Evolutionary conservation across 2,797 vertebrate genomes (phyloP), one percentile per base, ranked within the genome.

Genomic region (Myotis pilosus): DNA sequence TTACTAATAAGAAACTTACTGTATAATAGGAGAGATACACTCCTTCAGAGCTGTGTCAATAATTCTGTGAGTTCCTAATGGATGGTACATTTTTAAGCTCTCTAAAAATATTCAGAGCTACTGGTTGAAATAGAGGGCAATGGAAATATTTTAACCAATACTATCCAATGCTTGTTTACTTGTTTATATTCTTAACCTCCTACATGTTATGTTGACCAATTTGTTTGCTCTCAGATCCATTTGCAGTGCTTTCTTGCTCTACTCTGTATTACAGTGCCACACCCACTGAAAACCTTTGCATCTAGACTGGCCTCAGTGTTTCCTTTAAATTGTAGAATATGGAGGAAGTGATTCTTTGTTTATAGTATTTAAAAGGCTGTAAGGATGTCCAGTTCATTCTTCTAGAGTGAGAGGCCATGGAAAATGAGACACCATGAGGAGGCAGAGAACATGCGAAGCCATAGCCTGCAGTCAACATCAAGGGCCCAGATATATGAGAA

Each of bases 391-490:
- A 75, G 19, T 4, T n/a, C 68, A 23, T 55, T 71, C n/a, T 75
- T 69, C 49, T 69, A 8, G 12, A 79, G 17, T 49, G 5, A 80
- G 6, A 66, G 12, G 19, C 8, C 7, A 11, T 23, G 36, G 30
- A n/a, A 74, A 87, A 28, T 19, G 13, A 89, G 25, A 60, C 0
- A 12, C 0, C 1, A 2, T 6, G 5, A 85, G 8, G n/a, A 53
- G 3, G 0, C 2, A 62, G 23, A 72, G 6, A 69, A 33, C 15
- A 53, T 1, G 5, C 13, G 3, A 2, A 76, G 4, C 15, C 23
- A 12, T 17, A 84, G 16, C 4, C 28, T 68, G 3, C 0, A 33
- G n/a, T 81, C 16, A 83, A 69, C 3, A 19, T 3, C 3, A 66
- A 38, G 15, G 2, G 6, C 17, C 2, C 11, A 23, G 13, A 8